phyloP scores from a whole-genome alignment of 2,888 invertebrate genomes.

The Phlogophora meticulosa region DNA sequence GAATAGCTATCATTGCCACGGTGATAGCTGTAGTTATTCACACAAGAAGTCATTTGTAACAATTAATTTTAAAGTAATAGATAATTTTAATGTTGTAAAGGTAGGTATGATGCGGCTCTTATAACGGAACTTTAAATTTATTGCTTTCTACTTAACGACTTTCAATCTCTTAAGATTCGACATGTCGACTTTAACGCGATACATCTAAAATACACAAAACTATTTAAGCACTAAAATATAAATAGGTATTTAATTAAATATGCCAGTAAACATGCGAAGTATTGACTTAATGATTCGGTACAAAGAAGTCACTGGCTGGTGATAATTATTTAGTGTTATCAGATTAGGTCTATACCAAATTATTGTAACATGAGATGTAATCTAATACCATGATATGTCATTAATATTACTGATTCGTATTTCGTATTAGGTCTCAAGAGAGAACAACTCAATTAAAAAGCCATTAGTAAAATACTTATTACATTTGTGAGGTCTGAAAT shows the following conservation, averaged over 20 bases:
- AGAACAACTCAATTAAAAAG: constrained; percentile 14
- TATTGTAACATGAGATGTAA: neutral
- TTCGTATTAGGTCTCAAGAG: neutral
- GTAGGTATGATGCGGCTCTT: constrained; percentile 71
- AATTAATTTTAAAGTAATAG: constrained; percentile 72
- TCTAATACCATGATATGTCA: neutral
- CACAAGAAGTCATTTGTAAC: constrained; percentile 62
- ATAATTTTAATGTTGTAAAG: constrained; percentile 78
- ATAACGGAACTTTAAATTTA: constrained; percentile 84
- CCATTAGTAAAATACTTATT: constrained; percentile 8
- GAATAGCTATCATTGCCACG: constrained; percentile 50
- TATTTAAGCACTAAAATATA: neutral
- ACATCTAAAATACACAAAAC: constrained; percentile 18
- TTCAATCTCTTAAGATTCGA: constrained; percentile 79
- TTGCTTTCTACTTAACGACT: constrained; percentile 83
- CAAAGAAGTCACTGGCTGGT: neutral
- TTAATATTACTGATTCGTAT: neutral
- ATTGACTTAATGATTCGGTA: neutral
- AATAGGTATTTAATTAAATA: neutral
- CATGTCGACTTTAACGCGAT: constrained; percentile 68
- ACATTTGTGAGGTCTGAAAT: constrained; percentile 1
- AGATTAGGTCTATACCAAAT: neutral
- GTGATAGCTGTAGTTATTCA: constrained; percentile 59
- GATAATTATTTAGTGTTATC: neutral
- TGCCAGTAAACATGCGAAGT: neutral